These are phyloP conservation scores for Melanotaenia boesemani DNA, from an alignment of 2,797 vertebrate species.

Conservation along the genomic window DNA sequence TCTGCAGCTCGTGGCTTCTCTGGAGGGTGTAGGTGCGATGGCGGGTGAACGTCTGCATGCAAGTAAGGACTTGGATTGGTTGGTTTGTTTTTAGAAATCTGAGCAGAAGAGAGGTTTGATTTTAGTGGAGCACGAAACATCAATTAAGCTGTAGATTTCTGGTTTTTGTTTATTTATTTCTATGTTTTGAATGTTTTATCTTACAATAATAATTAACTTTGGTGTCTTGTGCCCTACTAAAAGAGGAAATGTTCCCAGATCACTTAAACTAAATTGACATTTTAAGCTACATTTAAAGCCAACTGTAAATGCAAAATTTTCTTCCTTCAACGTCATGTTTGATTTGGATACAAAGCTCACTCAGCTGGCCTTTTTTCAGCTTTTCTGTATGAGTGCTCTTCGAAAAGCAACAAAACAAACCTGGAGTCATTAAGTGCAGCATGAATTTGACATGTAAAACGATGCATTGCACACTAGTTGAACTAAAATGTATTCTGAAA, in stretches of 20 bases:
- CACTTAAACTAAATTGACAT: neutral
- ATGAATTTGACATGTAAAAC: too few relatives aligned
- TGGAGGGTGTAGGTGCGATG: neutral
- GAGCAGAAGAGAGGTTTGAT: conserved; percentile 74
- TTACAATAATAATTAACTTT: neutral
- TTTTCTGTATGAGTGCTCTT: too few relatives aligned
- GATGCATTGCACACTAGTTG: too few relatives aligned
- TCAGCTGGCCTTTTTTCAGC: too few relatives aligned
- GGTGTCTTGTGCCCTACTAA: neutral
- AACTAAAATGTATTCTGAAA: too few relatives aligned
- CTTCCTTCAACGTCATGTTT: neutral
- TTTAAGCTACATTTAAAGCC: neutral
- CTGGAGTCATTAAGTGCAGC: too few relatives aligned
- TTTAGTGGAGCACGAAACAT: conserved; percentile 61
- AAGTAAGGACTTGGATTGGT: conserved; percentile 75
- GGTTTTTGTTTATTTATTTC: neutral
- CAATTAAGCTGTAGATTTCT: neutral
- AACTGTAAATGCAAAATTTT: neutral
- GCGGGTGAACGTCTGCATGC: conserved; percentile 69
- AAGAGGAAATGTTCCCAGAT: neutral
- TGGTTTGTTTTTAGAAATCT: conserved; percentile 80
- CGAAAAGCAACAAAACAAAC: neutral
- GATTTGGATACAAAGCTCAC: neutral
- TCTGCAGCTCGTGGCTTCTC: conserved; percentile 25
- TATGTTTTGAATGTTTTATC: neutral